Base-by-base conservation (phyloP, 2,888 invertebrate genomes). In the Agonopterix alstromeriana region DNA sequence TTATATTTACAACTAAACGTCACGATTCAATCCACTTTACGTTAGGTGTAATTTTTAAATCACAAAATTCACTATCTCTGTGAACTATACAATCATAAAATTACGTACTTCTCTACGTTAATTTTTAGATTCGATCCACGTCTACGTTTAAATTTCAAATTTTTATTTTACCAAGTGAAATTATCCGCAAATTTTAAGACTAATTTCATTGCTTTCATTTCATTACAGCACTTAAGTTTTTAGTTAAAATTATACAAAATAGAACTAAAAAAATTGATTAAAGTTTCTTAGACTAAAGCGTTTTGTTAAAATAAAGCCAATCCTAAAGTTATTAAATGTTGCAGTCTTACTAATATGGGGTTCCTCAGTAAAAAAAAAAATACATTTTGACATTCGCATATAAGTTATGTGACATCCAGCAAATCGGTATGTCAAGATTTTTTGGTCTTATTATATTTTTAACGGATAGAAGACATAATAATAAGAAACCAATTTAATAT, bases 171-270 rank as follows among this genome's bases (percentile, higher is more conserved):
- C 27, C n/a, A 44, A 40, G 10, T 57, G 59, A 62, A 53, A 55
- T 58, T 67, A 67, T 45, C 12, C 9, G n/a, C 38, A 38, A 38
- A n/a, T 5, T 41, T 46, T 41, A 38, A 67, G 53, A 55, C 70
- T 73, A 75, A 66, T 62, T 75, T 73, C 60, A 77, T 77, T 78
- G 77, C 77, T 79, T 77, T 63, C 53, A 63, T 70, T 76, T 67
- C 63, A 53, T 57, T 57, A 53, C 62, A 75, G 70, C 72, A 74
- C 71, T 73, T 71, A 27, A 27, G 27, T 27, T 27, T 2, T 27
- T 27, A 27, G 27, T 27, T 27, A 3, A 27, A 27, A 27, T 27
- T 27, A 27, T 27, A 27, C 27, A 27, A 27, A 27, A 27, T 7
- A 27, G 1, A 27, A 27, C 27, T 5, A 27, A 27, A 27, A 5